phyloP scores from a whole-genome alignment of 2,113 vertebrate genomes.

The Dromas ardeola region DNA sequence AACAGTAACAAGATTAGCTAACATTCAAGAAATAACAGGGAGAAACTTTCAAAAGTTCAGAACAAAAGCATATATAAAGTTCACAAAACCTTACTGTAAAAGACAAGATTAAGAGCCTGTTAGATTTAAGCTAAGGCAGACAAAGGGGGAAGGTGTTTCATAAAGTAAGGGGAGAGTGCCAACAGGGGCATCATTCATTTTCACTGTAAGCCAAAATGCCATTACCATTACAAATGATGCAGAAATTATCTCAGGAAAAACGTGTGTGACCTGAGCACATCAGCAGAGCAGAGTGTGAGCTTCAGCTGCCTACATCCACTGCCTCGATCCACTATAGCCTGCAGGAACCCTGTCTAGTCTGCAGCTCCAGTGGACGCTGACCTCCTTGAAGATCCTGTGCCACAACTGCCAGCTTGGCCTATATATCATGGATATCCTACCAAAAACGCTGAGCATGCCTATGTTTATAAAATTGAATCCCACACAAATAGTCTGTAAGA shows the following conservation, averaged over 20 bases:
- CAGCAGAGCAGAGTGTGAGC: background rate
- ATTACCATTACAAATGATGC: background rate
- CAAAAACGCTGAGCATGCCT: background rate
- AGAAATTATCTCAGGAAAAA: background rate
- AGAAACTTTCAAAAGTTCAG: background rate
- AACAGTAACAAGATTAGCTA: background rate
- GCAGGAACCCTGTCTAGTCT: background rate
- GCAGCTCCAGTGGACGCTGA: background rate
- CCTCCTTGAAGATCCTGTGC: background rate
- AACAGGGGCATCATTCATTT: background rate
- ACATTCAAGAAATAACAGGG: background rate
- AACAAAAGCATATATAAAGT: background rate
- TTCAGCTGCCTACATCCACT: background rate
- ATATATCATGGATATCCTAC: background rate
- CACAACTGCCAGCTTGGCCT: background rate
- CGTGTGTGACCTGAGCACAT: background rate
- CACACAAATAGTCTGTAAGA: background rate
- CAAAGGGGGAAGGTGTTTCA: background rate
- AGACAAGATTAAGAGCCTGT: background rate
- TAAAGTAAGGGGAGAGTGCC: background rate
- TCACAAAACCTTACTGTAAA: background rate
- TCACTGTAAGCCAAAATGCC: background rate
- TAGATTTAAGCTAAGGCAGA: background rate
- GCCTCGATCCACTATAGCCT: background rate
- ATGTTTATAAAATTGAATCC: background rate